These are phyloP conservation scores for Acanthosepion esculentum DNA, from an alignment of 2,888 invertebrate species.

Conservation along the genomic window DNA sequence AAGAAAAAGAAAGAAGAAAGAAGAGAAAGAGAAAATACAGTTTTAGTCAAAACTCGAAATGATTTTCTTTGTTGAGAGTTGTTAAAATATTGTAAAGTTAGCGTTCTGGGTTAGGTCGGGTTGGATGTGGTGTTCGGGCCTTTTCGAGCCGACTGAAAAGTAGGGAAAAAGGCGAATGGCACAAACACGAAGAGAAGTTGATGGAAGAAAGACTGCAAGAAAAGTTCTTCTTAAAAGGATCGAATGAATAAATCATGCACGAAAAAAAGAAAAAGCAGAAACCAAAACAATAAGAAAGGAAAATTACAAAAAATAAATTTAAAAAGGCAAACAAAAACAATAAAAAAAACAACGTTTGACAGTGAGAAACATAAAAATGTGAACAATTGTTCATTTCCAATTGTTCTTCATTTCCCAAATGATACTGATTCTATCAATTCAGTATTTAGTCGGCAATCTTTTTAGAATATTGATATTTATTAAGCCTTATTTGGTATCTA, in stretches of 20 bases:
- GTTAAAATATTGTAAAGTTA: not conserved
- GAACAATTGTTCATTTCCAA: too few species aligned
- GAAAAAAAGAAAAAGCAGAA: not conserved
- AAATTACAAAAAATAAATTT: not conserved
- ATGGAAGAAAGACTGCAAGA: not conserved
- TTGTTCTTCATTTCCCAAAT: too few species aligned
- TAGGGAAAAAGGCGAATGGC: too few species aligned
- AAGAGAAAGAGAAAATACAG: not conserved
- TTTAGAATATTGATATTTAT: too few species aligned
- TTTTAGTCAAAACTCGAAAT: not conserved
- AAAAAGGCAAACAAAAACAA: too few species aligned
- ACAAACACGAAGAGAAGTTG: not conserved
- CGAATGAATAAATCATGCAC: not conserved
- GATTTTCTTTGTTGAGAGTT: not conserved
- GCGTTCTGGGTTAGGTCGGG: not conserved
- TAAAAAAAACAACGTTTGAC: too few species aligned
- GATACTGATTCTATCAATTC: too few species aligned
- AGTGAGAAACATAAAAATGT: too few species aligned
- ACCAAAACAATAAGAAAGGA: not conserved
- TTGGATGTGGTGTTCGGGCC: not conserved
- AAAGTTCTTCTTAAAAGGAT: not conserved
- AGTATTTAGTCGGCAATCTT: too few species aligned
- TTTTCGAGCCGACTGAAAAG: not conserved
- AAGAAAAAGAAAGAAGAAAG: too few species aligned
- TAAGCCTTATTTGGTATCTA: too few species aligned